Conservation (phyloP, 2,888 invertebrate species). For the Pammene fasciana region DNA sequence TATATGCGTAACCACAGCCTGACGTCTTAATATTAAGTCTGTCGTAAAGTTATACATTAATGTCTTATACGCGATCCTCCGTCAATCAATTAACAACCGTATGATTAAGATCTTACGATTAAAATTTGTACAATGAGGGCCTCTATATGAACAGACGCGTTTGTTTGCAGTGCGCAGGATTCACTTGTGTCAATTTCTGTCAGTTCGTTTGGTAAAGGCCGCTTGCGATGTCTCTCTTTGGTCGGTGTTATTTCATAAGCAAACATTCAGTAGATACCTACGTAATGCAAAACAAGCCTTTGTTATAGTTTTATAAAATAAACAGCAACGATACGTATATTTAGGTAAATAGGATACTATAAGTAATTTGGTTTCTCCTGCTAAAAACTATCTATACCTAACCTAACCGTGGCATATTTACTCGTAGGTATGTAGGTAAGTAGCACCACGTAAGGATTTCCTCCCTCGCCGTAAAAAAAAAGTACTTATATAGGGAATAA, state of each 20-base stretch:
- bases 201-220: constrained; percentile 44
- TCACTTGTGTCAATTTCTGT: constrained; percentile 78
- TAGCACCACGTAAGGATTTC: no score
- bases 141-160: constrained; percentile 46
- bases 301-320: background rate
- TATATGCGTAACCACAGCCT: constrained; percentile 48
- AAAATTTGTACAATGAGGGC: constrained; percentile 46
- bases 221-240: constrained; percentile 34
- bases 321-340: no score
- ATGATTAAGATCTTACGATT: constrained; percentile 47
- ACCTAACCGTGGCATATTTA: no score
- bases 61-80: constrained; percentile 36
- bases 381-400: no score
- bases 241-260: constrained; percentile 26
- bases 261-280: constrained; percentile 25
- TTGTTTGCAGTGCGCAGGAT: constrained; percentile 56
- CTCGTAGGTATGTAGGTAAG: no score
- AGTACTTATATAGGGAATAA: no score
- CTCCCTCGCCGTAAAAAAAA: no score
- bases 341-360: no score
- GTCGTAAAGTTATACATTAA: constrained; percentile 34
- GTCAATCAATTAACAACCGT: constrained; percentile 56
- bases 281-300: background rate
- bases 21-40: constrained; percentile 69
- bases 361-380: no score